These are phyloP conservation scores for Pholis gunnellus DNA, from an alignment of 2,113 vertebrate species.

Conservation along the genomic window DNA sequence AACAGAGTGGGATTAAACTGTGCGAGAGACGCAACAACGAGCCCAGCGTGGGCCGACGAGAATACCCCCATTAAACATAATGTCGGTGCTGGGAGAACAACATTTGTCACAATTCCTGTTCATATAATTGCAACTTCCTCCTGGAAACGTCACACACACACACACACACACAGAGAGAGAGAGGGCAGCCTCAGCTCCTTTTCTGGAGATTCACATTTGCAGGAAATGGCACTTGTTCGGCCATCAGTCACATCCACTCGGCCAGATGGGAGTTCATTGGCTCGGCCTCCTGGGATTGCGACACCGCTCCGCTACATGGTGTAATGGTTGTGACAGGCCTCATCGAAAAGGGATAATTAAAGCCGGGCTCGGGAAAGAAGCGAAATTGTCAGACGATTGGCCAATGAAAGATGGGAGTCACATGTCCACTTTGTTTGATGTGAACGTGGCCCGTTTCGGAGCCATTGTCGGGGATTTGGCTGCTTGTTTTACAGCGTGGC, in stretches of 20 bases:
- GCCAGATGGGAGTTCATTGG: slow-evolving; percentile 72
- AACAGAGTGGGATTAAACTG: slow-evolving; percentile 61
- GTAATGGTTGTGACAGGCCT: slow-evolving; percentile 75
- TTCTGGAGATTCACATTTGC: slow-evolving; percentile 31
- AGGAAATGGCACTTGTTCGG: slow-evolving; percentile 46
- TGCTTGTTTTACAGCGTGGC: slow-evolving; percentile 38
- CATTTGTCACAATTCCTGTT: slow-evolving; percentile 7
- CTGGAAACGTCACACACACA: not conserved
- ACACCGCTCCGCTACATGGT: slow-evolving; percentile 65
- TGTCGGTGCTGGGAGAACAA: not conserved
- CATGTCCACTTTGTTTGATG: slow-evolving; percentile 54
- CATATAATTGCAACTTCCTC: not conserved
- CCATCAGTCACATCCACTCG: slow-evolving; percentile 53
- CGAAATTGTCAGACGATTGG: slow-evolving; percentile 50
- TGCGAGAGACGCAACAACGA: slow-evolving; percentile 18
- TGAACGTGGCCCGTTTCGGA: slow-evolving; percentile 15
- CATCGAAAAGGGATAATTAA: slow-evolving; percentile 68
- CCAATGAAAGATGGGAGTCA: slow-evolving; percentile 54
- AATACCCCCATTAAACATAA: slow-evolving; percentile 13
- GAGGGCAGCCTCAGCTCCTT: not conserved
- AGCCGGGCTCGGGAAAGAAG: slow-evolving; percentile 64
- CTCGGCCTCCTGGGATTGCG: slow-evolving; percentile 61
- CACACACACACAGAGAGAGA: not conserved
- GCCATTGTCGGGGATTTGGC: slow-evolving; percentile 47
- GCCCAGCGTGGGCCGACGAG: slow-evolving; percentile 19